phyloP scores from a whole-genome alignment of 2,888 invertebrate genomes.

The Hartigia nigra region DNA sequence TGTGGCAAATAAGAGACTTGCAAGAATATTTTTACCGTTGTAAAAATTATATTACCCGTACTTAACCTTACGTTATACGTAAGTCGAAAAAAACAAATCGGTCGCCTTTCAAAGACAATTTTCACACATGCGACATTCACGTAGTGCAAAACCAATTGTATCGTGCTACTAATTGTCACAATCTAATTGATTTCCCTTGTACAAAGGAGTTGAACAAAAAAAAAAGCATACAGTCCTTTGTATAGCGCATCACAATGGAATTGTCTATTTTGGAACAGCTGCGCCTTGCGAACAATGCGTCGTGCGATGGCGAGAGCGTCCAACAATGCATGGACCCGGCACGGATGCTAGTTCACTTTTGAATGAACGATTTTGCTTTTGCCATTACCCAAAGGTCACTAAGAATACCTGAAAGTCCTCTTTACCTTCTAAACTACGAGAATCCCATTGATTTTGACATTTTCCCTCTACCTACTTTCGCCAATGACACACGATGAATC shows the following conservation, averaged over 20 bases:
- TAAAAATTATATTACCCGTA: too few species aligned
- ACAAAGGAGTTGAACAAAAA: background rate
- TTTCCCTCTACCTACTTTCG: background rate
- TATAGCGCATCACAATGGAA: conserved; percentile 16
- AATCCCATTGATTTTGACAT: background rate
- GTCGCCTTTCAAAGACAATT: background rate
- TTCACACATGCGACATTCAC: background rate
- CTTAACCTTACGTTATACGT: background rate
- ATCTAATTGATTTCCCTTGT: background rate
- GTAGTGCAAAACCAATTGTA: background rate
- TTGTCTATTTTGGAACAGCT: conserved; percentile 31
- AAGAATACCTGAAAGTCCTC: background rate
- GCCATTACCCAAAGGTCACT: background rate
- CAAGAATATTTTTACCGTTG: background rate
- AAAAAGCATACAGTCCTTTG: background rate
- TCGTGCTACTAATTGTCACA: background rate
- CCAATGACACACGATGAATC: background rate
- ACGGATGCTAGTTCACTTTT: background rate
- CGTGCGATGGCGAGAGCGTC: conserved; percentile 11
- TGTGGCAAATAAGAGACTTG: background rate
- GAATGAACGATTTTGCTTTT: conserved; percentile 9
- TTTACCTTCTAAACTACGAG: background rate
- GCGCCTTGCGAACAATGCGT: conserved; percentile 19
- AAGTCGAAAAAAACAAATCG: background rate
- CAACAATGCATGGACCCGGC: conserved; percentile 9